Base-by-base conservation (phyloP, 2,888 invertebrate genomes). In the Spicauda simplicius region DNA sequence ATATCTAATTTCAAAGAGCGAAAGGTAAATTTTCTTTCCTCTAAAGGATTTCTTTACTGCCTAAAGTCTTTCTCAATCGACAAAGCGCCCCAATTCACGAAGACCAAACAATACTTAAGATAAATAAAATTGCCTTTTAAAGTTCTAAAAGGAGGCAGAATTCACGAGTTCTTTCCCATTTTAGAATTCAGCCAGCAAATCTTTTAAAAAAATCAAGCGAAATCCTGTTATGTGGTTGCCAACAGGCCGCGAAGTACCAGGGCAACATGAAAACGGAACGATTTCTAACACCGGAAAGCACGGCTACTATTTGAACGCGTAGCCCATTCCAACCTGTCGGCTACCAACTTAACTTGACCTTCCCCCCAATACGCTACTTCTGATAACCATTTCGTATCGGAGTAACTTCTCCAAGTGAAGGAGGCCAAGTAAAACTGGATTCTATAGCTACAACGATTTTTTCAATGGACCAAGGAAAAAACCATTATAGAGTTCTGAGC, bases 241-340 rank as follows among this genome's bases (percentile, higher is more conserved):
- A 73, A 73, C 74, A 63, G 56, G 69, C 71, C 74, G 65, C 71
- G 66, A 74, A 74, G 73, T 78, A 80, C 77, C 77, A 80, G 80
- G 78, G 61, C 69, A 73, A 77, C 80, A 81, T 80, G 76, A 79
- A 79, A 79, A 77, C 76, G 77, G 72, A 75, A 76, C 73, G 77
- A 75, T 79, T 77, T 75, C 78, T 79, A 76, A 78, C 77, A 78
- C 76, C 78, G 77, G 77, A 79, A 80, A 81, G 75, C 77, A 77
- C 75, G 78, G 72, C 54, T 72, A 70, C 75, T 77, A 79, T 79
- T 78, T 76, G 76, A 77, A 75, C 77, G 75, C 76, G 76, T 75
- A 72, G 77, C 75, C 77, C 77, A 75, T 77, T 77, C 73, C 75
- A 77, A 78, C 78, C 71, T 72, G 61, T 37, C 56, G 25, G 55